Base-by-base conservation (phyloP, 2,113 vertebrate genomes). In the Myrmophylax atrothorax region DNA sequence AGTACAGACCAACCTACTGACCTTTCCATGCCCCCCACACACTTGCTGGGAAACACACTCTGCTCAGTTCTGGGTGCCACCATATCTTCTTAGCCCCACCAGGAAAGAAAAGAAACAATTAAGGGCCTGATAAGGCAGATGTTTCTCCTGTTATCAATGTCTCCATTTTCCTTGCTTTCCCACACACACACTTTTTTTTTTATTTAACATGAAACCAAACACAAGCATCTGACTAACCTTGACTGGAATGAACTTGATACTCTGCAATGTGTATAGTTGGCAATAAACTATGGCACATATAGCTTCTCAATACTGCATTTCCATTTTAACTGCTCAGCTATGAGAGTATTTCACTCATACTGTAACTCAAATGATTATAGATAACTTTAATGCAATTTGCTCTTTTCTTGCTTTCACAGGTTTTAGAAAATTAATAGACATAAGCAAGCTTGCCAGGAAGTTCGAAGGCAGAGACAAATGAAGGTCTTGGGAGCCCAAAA, bases 361-460 rank as follows among this genome's bases (percentile, higher is more conserved):
- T 58, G 84, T 93, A 96, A 94, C 96, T 93, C 87, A 94, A 97
- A 97, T 93, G 82, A 95, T 97, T 97, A 97, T 92, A 96, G 81
- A 97, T 97, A 87, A 94, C 94, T 96, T 96, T 97, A 97, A 97
- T 96, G 95, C 75, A 97, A 97, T 95, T 96, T 97, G 79, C 70
- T 89, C 72, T 79, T 86, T 72, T 89, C 78, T 89, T 89, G 37
- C 94, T 94, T 95, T 95, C 93, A 96, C 53, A 63, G 86, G 94
- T 95, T 96, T 96, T 87, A 89, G 93, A 93, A 96, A 96, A 97
- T 97, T 96, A 97, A 97, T 96, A 94, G 93, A 94, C 84, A 90
- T 28, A 72, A 96, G 91, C 62, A 87, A 91, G 92, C 87, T 95
- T 97, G 96, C 97, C 97, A 97, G 83, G 93, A 96, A 93, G 84